Conservation (phyloP, 1,140 invertebrate genomes). For the Chironomus tepperi region DNA sequence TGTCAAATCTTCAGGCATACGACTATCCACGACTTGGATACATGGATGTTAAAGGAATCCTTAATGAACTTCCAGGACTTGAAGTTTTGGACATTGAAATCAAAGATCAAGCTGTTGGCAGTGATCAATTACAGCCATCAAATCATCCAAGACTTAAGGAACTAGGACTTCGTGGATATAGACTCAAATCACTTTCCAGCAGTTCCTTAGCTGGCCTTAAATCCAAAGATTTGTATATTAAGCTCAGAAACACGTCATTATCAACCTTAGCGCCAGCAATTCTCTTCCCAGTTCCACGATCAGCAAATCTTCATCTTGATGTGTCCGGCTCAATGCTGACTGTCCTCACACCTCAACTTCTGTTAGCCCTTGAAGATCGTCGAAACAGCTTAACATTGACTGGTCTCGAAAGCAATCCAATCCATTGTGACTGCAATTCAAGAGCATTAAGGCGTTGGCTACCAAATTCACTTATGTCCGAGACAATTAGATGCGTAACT, state of each 20-base stretch:
- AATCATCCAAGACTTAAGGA: constrained; percentile 68
- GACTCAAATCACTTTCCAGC: constrained; percentile 68
- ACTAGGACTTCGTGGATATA: constrained; percentile 62
- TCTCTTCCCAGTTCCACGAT: constrained; percentile 81
- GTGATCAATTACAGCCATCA: constrained; percentile 68
- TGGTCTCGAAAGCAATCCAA: constrained; percentile 66
- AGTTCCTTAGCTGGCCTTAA: constrained; percentile 74
- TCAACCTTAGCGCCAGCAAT: constrained; percentile 65
- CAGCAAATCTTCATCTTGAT: constrained; percentile 67
- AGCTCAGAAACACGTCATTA: constrained; percentile 70
- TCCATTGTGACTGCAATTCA: constrained; percentile 76
- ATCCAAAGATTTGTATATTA: constrained; percentile 55
- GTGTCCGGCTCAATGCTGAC: constrained; percentile 67
- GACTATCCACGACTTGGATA: constrained; percentile 70
- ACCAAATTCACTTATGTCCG: constrained; percentile 48
- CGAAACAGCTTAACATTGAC: constrained; percentile 59
- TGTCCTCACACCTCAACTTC: constrained; percentile 63
- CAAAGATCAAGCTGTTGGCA: constrained; percentile 70
- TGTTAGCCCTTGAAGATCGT: constrained; percentile 70
- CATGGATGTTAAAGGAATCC: constrained; percentile 69
- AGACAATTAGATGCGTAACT: constrained; percentile 50
- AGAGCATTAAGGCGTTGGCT: constrained; percentile 69
- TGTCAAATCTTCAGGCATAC: constrained; percentile 59
- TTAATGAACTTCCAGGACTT: constrained; percentile 58
- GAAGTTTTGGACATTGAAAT: constrained; percentile 74